Evolutionary conservation across 2,113 vertebrate species (phyloP).

Genomic region (Myiopsitta monachus): DNA sequence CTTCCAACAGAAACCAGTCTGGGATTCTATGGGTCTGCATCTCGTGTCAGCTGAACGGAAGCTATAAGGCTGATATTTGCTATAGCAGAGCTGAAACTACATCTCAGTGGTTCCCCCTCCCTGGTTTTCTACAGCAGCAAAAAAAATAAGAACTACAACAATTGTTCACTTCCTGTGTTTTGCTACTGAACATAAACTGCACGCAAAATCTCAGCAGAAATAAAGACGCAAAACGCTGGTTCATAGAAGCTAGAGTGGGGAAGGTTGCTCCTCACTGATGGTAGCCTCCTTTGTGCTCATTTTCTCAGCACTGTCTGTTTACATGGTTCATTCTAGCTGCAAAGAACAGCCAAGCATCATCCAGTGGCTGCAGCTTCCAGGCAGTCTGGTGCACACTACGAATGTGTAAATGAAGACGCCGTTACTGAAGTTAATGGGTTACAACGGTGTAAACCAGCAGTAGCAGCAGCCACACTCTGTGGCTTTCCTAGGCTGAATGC

Average conservation of each 20-base stretch:
- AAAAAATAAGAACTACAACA: not conserved
- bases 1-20: not conserved
- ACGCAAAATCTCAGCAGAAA: not conserved
- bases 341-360: not conserved
- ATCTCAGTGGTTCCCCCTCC: not conserved
- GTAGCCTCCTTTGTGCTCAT: not conserved
- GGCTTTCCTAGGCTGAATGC: not conserved
- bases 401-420: not conserved
- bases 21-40: not conserved
- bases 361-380: not conserved
- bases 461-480: not conserved
- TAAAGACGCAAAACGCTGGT: not conserved
- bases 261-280: not conserved
- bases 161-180: not conserved
- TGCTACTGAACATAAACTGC: not conserved
- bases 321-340: constrained; percentile 22
- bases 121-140: not conserved
- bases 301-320: constrained; percentile 5
- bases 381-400: not conserved
- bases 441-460: not conserved
- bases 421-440: not conserved
- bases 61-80: not conserved
- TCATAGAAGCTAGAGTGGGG: not conserved
- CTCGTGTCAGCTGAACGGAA: not conserved
- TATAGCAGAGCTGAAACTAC: not conserved